Evolutionary conservation across 2,888 invertebrate genomes (phyloP).

Genomic region (Aporophyla lueneburgensis): DNA sequence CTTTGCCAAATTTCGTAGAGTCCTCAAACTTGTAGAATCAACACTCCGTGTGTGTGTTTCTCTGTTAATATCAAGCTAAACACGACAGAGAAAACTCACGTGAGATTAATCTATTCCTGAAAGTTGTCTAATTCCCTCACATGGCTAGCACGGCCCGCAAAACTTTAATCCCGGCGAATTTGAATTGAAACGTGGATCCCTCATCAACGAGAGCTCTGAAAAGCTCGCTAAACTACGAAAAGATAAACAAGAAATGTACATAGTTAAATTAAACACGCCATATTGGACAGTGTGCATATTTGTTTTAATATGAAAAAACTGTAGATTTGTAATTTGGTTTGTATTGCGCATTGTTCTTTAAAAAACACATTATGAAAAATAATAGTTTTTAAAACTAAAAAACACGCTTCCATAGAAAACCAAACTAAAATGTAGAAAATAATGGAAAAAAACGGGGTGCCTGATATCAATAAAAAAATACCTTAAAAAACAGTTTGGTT

Average conservation of each 20-base stretch:
- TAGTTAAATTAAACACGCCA: conserved; percentile 38
- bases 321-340: background rate
- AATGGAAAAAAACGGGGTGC: too few species aligned
- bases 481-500: too few species aligned
- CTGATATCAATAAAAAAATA: too few species aligned
- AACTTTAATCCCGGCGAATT: conserved; percentile 55
- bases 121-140: conserved; percentile 45
- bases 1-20: conserved; percentile 29
- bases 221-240: conserved; percentile 48
- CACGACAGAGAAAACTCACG: conserved; percentile 9
- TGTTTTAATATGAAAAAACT: background rate
- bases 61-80: conserved; percentile 30
- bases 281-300: background rate
- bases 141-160: conserved; percentile 19
- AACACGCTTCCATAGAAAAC: too few species aligned
- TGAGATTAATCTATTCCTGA: conserved; percentile 51
- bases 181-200: conserved; percentile 47
- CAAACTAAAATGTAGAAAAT: too few species aligned
- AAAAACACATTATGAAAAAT: conserved; percentile 1
- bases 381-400: too few species aligned
- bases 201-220: conserved; percentile 32
- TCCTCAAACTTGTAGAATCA: conserved; percentile 36
- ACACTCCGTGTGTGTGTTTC: conserved; percentile 20
- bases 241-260: conserved; percentile 67
- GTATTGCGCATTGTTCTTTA: conserved; percentile 1